These are phyloP conservation scores for Psittacula cyanocephala DNA, from an alignment of 2,113 vertebrate species.

Conservation along the genomic window DNA sequence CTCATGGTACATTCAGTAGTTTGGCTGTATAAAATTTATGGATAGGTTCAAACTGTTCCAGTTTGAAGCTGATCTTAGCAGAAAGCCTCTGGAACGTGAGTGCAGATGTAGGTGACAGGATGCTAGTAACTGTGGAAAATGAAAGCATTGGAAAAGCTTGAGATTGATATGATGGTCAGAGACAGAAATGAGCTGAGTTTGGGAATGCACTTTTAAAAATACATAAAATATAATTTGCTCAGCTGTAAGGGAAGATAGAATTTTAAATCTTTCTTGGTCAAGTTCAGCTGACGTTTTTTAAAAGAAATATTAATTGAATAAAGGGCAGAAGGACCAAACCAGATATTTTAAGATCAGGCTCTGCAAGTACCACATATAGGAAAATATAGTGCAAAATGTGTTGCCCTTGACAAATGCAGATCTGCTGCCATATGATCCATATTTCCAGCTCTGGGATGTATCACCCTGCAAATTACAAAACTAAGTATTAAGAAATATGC, in stretches of 20 bases:
- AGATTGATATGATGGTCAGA: neutral
- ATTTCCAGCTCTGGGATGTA: neutral
- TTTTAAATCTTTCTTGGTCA: neutral
- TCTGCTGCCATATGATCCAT: neutral
- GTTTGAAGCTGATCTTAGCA: neutral
- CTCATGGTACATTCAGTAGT: neutral
- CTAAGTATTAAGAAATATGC: neutral
- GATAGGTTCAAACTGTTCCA: neutral
- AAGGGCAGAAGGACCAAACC: neutral
- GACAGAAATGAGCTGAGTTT: neutral
- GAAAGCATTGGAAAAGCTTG: neutral
- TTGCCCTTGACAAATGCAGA: neutral
- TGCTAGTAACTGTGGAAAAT: neutral
- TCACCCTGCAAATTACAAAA: slow-evolving; percentile 19
- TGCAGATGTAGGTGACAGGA: neutral
- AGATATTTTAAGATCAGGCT: slow-evolving; percentile 9
- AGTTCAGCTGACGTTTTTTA: neutral
- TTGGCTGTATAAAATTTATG: neutral
- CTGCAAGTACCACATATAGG: neutral
- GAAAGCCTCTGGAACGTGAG: neutral
- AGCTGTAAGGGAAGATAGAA: neutral
- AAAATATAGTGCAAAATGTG: neutral
- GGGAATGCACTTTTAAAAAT: neutral
- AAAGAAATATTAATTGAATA: neutral
- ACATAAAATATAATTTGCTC: neutral